A percentile compares a stretch with the other conserved stretches of the same genome.
These are phyloP conservation scores for Eremobia ochroleuca DNA, from an alignment of 2,888 invertebrate species.

Conservation along the genomic window DNA sequence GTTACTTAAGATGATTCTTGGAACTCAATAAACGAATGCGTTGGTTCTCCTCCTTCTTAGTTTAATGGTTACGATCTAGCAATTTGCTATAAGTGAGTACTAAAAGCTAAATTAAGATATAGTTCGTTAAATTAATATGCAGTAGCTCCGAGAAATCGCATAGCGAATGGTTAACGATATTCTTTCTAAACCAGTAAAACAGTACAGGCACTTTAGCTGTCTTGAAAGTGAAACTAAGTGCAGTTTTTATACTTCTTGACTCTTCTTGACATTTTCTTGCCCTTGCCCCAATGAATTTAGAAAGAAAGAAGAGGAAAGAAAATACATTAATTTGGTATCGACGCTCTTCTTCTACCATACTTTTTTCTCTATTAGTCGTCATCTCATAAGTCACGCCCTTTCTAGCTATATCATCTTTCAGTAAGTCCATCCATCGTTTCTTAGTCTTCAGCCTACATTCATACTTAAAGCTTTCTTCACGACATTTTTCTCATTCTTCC, in stretches of 20 bases:
- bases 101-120: constrained; percentile 34
- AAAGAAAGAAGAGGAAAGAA: too few relatives aligned
- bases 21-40: constrained; percentile 44
- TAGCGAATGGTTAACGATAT: not conserved
- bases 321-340: too few relatives aligned
- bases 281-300: not conserved
- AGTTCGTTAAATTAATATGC: not conserved
- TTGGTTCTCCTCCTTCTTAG: constrained; percentile 31
- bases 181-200: not conserved
- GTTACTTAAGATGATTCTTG: constrained; percentile 47
- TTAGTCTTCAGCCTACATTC: not conserved
- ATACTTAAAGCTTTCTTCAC: not conserved
- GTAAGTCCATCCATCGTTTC: not conserved
- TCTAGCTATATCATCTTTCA: not conserved
- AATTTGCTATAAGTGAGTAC: constrained; percentile 36
- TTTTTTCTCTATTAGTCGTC: not conserved
- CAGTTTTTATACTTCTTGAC: not conserved
- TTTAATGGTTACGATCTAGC: constrained; percentile 38
- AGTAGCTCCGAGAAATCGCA: not conserved
- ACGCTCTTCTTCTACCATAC: not conserved
- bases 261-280: not conserved
- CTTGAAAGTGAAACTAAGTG: not conserved
- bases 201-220: too few relatives aligned
- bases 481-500: not conserved
- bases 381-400: not conserved